Conservation (phyloP, 2,888 invertebrate genomes). For the Rutpela maculata region DNA sequence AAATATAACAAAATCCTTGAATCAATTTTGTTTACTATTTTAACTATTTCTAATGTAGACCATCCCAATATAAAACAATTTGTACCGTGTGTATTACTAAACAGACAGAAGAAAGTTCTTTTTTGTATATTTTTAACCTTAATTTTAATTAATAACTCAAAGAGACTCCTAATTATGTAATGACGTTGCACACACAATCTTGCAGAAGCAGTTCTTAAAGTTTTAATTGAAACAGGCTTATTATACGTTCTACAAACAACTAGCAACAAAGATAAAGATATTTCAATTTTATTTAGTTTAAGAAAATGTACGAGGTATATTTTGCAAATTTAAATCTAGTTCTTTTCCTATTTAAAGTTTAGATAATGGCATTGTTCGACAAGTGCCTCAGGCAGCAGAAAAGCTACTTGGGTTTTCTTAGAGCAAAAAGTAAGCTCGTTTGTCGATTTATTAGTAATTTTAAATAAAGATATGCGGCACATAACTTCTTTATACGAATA, state of each 20-base stretch:
- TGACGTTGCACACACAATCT: neutral
- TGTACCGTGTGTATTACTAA: no score
- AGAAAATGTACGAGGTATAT: slow-evolving; percentile 15
- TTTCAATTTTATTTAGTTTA: neutral
- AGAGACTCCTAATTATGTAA: neutral
- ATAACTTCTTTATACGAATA: neutral
- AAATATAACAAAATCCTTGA: no score
- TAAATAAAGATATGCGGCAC: neutral
- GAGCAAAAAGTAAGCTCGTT: slow-evolving; percentile 7
- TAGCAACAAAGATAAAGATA: slow-evolving; percentile 2
- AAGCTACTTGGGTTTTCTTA: neutral
- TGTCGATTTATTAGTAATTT: neutral
- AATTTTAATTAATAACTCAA: neutral
- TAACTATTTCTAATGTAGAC: no score
- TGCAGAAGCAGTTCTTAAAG: neutral
- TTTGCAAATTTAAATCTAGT: slow-evolving; percentile 48
- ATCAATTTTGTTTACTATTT: no score
- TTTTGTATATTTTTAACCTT: neutral
- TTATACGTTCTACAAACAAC: neutral
- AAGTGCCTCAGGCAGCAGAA: slow-evolving; percentile 42
- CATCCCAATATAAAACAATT: no score
- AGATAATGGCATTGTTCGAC: slow-evolving; percentile 55
- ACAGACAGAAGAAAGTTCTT: neutral
- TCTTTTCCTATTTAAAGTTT: slow-evolving; percentile 55
- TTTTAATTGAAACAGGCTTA: slow-evolving; percentile 6